phyloP scores from a whole-genome alignment of 2,888 invertebrate genomes.

The Drosophila nigritarsus region DNA sequence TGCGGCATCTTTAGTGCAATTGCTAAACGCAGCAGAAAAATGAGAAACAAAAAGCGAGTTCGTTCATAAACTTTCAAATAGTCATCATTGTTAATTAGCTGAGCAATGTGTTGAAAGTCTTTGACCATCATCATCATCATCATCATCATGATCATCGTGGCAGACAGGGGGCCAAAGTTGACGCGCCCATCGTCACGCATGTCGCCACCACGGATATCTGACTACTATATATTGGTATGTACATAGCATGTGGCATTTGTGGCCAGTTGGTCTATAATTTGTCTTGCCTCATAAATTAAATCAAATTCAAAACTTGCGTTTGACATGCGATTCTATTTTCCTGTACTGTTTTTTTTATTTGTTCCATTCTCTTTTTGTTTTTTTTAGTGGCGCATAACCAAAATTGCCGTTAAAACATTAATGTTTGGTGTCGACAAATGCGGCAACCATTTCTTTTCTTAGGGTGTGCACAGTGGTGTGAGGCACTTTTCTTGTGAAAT shows the following conservation, averaged over 20 bases:
- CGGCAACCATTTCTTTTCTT: constrained; percentile 14
- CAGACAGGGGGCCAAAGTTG: constrained; percentile 48
- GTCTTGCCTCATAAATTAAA: constrained; percentile 76
- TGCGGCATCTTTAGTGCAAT: constrained; percentile 41
- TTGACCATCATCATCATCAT: constrained; percentile 16
- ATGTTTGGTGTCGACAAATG: constrained; percentile 49
- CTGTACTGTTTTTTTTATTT: constrained; percentile 20
- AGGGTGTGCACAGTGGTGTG: constrained; percentile 33
- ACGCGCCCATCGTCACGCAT: constrained; percentile 64
- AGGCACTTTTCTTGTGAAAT: neutral
- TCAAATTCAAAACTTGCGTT: constrained; percentile 74
- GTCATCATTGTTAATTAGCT: constrained; percentile 67
- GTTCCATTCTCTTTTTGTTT: constrained; percentile 11
- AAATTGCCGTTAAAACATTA: constrained; percentile 70
- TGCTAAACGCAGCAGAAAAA: constrained; percentile 23
- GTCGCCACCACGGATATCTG: constrained; percentile 19
- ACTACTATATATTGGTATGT: constrained; percentile 12
- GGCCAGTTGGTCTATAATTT: constrained; percentile 54
- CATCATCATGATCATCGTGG: neutral
- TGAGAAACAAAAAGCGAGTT: constrained; percentile 14
- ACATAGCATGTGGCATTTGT: constrained; percentile 42
- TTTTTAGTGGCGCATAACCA: constrained; percentile 38
- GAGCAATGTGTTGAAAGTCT: constrained; percentile 55
- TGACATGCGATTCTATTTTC: constrained; percentile 71
- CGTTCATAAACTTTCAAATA: constrained; percentile 32